Evolutionary conservation across 1,140 invertebrate species (phyloP), one percentile per base, ranked within the genome.

Genomic region (Gerris buenoi): DNA sequence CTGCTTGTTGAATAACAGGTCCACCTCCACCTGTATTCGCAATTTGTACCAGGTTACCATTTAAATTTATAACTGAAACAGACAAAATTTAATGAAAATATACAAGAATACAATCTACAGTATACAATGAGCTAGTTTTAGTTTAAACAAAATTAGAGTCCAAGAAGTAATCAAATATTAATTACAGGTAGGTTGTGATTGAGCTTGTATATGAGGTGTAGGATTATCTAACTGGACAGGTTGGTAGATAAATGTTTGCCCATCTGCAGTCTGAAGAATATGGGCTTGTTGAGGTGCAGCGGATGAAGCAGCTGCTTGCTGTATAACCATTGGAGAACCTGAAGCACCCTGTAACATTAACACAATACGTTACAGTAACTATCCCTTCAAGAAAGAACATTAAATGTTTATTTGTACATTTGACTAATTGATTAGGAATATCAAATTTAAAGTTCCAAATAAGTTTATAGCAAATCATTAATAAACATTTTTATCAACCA

Each of bases 171-270:
- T n/a, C n/a, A n/a, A n/a, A n/a, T n/a, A 71, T 62, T 68, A 69
- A 57, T 73, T 75, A 85, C 83, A 80, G 73, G 84, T 84, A 1
- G 82, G 82, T 73, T 85, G 84, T n/a, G 58, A 63, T 5, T 83
- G 74, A 67, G 82, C 81, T 68, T 85, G 82, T 68, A 85, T 82
- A 28, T 81, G 73, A 27, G 76, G 69, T 33, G 81, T 80, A 60
- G 81, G 80, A 61, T 80, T 80, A 65, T 83, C 83, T 22, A 85
- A 74, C 61, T 81, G 79, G n/a, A 86, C 81, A 1, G 90, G 90
- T 75, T 94, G 90, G 75, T 93, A 95, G 67, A 95, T 87, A 70
- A 90, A 89, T 0, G 92, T 93, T 76, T 96, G 93, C n/a, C 93
- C 93, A 80, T 96, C 93, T 0, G 89, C 81, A 13, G 91, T 91